Percentiles rank a stretch among this genome's conserved stretches.
These are phyloP conservation scores for Aplochiton taeniatus DNA, from an alignment of 2,797 vertebrate species.

Conservation along the genomic window DNA sequence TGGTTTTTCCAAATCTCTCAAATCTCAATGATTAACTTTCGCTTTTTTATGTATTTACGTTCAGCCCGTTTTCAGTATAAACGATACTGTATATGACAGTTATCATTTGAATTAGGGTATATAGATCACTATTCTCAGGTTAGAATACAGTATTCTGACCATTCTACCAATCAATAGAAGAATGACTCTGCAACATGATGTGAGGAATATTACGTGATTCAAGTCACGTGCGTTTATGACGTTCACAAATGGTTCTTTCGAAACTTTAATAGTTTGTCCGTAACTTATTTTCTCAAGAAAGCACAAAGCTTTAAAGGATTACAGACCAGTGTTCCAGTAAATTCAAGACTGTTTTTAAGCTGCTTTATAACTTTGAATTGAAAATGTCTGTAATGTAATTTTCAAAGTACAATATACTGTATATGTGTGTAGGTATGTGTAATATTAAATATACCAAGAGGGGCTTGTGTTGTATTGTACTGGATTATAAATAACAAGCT, in stretches of 20 bases:
- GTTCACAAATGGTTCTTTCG: constrained; percentile 19
- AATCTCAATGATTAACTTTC: too few species aligned
- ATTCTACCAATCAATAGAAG: constrained; percentile 6
- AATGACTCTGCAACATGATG: neutral
- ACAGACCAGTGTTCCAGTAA: constrained; percentile 44
- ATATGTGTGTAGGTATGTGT: constrained; percentile 63
- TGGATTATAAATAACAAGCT: constrained; percentile 48
- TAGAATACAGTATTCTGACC: too few species aligned
- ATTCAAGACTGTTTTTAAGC: constrained; percentile 67
- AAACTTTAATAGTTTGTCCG: constrained; percentile 15
- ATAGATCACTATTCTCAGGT: neutral
- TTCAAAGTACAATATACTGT: constrained; percentile 46
- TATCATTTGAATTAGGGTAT: too few species aligned
- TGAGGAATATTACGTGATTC: neutral
- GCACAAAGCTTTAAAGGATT: constrained; percentile 65
- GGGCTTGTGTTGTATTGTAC: constrained; percentile 62
- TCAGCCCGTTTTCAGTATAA: too few species aligned
- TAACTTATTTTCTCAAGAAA: constrained; percentile 40
- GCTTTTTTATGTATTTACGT: too few species aligned
- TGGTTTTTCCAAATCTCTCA: too few species aligned
- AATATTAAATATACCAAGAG: constrained; percentile 44
- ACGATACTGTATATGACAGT: too few species aligned
- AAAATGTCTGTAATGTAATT: constrained; percentile 55
- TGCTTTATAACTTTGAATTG: constrained; percentile 58
- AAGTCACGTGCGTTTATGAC: neutral